A percentile compares a stretch with the other conserved stretches of the same genome.
These are phyloP conservation scores for Eonycteris spelaea DNA, from an alignment of 2,113 vertebrate species.

Conservation along the genomic window DNA sequence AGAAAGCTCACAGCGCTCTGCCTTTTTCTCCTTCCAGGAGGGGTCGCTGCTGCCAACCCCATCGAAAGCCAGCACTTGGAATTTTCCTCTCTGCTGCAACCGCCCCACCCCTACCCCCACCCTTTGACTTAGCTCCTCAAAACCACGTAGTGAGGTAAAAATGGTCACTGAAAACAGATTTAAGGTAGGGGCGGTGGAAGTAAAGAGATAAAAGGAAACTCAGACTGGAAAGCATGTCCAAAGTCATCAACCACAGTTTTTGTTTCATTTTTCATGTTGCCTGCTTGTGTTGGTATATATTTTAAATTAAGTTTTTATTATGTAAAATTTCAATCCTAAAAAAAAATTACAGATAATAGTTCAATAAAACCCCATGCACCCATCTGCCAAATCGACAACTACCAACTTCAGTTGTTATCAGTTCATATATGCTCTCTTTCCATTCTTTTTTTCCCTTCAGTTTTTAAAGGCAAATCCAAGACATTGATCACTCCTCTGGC, in stretches of 20 bases:
- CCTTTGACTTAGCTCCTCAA: not conserved
- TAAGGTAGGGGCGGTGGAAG: too few relatives aligned
- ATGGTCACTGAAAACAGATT: too few relatives aligned
- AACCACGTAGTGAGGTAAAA: not conserved
- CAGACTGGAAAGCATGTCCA: not conserved
- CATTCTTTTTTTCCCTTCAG: not conserved
- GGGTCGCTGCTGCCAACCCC: not conserved
- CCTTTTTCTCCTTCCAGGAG: not conserved
- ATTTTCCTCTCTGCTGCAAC: rapidly evolving
- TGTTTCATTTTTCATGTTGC: not conserved
- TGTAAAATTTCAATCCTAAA: not conserved
- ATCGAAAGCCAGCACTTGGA: rapidly evolving
- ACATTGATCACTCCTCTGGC: not conserved
- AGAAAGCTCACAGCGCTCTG: not conserved
- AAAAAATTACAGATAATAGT: not conserved
- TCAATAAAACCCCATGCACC: not conserved
- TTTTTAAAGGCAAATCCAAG: not conserved
- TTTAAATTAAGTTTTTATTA: not conserved
- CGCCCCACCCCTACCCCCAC: not conserved
- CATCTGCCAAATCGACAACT: not conserved
- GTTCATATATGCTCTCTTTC: not conserved
- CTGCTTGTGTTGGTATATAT: not conserved
- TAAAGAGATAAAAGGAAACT: not conserved
- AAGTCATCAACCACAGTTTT: not conserved
- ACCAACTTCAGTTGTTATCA: not conserved